These are phyloP conservation scores for Rhodinocichla rosea DNA, from an alignment of 2,113 vertebrate genomes.

Conservation along the genomic window DNA sequence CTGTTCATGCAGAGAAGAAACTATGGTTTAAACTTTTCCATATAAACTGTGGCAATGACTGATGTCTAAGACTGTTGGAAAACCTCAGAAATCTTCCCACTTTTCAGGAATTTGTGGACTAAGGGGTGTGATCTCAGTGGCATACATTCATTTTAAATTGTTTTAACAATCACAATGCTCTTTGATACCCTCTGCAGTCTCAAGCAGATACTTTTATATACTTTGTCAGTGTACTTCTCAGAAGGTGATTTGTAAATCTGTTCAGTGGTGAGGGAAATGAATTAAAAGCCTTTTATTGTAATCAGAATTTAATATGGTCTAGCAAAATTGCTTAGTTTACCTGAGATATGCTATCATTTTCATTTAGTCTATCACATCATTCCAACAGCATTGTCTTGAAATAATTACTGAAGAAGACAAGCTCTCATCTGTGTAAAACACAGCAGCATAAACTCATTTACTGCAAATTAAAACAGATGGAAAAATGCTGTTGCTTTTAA, in stretches of 20 bases:
- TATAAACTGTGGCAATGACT: not conserved
- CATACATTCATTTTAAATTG: not conserved
- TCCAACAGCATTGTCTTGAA: not conserved
- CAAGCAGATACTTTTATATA: not conserved
- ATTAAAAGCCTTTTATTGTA: not conserved
- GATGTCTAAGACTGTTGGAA: not conserved
- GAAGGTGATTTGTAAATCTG: not conserved
- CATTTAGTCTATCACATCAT: not conserved
- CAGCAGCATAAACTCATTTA: not conserved
- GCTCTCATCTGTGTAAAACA: not conserved
- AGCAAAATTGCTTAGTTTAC: not conserved
- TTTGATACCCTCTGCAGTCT: not conserved
- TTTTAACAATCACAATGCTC: not conserved
- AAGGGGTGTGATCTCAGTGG: not conserved
- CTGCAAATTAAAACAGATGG: conserved; percentile 12
- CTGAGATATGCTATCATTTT: not conserved
- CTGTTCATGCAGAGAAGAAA: not conserved
- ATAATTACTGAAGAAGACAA: conserved; percentile 5
- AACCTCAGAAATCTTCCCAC: not conserved
- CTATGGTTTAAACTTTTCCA: not conserved
- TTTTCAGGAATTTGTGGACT: not conserved
- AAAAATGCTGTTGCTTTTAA: not conserved
- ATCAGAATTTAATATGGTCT: not conserved
- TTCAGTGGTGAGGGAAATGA: not conserved
- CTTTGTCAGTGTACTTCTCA: not conserved